Evolutionary conservation across 1,140 invertebrate species (phyloP).

Genomic region (Drosophila lini): DNA sequence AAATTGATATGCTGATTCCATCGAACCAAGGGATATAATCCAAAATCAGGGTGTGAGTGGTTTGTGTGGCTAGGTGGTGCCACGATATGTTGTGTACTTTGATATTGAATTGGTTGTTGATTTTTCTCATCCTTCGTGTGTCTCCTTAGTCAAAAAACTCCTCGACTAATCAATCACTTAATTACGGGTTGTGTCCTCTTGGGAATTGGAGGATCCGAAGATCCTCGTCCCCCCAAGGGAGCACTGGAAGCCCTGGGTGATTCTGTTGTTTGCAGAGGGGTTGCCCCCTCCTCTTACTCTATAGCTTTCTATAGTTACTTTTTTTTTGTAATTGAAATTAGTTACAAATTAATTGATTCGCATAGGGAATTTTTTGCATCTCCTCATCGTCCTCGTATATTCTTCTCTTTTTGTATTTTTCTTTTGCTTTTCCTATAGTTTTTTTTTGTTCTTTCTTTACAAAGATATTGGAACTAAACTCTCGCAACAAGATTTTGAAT

Average conservation of each 20-base stretch:
- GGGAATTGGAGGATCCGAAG: background rate
- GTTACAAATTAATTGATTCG: constrained; percentile 84
- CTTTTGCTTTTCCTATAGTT: constrained; percentile 55
- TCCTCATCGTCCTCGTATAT: constrained; percentile 31
- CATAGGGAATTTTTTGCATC: constrained; percentile 77
- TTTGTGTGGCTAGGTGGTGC: constrained; percentile 44
- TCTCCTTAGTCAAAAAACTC: constrained; percentile 32
- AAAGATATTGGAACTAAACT: constrained; percentile 72
- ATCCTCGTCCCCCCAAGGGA: constrained; percentile 7
- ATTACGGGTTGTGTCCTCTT: constrained; percentile 42
- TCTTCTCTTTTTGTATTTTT: constrained; percentile 30
- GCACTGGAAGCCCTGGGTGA: constrained; percentile 83
- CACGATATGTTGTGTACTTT: constrained; percentile 83
- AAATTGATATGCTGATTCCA: constrained; percentile 84
- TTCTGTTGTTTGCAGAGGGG: constrained; percentile 62
- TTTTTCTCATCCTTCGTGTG: constrained; percentile 26
- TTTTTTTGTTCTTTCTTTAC: constrained; percentile 38
- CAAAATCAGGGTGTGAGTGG: constrained; percentile 34
- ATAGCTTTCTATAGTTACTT: constrained; percentile 48
- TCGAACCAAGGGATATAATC: constrained; percentile 55
- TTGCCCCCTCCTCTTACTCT: constrained; percentile 17
- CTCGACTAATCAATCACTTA: constrained; percentile 57
- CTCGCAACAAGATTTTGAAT: constrained; percentile 60
- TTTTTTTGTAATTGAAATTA: constrained; percentile 75
- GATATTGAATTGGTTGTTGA: constrained; percentile 76